Evolutionary conservation across 2,888 invertebrate species (phyloP).

Genomic region (Callyntrura guangdongensis): DNA sequence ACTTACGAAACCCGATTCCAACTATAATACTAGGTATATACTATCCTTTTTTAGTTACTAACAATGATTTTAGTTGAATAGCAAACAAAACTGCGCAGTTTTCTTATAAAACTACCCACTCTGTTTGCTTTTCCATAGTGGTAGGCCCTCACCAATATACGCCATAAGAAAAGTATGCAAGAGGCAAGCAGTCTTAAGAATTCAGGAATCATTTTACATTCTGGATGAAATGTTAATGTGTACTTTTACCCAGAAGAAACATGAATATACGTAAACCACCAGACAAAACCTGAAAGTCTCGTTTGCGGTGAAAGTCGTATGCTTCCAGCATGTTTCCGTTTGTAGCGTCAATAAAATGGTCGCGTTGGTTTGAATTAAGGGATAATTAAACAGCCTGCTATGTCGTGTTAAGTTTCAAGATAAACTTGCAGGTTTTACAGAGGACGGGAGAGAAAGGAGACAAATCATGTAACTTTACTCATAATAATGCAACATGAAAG

Average conservation of each 20-base stretch:
- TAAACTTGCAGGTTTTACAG: not conserved
- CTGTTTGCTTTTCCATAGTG: not conserved
- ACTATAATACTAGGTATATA: too few relatives aligned
- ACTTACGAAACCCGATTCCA: too few relatives aligned
- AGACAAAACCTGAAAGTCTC: not conserved
- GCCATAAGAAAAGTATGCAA: too few relatives aligned
- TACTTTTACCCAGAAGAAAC: too few relatives aligned
- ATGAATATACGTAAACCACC: too few relatives aligned
- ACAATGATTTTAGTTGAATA: too few relatives aligned
- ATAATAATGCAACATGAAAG: not conserved
- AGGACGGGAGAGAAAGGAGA: not conserved
- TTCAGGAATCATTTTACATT: too few relatives aligned
- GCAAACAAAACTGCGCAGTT: too few relatives aligned
- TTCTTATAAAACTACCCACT: not conserved
- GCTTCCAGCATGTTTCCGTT: too few relatives aligned
- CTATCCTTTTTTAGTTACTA: too few relatives aligned
- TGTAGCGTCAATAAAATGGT: not conserved
- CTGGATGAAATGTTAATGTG: too few relatives aligned
- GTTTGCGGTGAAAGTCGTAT: not conserved
- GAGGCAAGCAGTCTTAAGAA: too few relatives aligned
- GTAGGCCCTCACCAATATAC: not conserved
- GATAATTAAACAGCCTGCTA: conserved; percentile 6
- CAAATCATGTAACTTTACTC: not conserved
- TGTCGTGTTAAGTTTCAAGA: not conserved
- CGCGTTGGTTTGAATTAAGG: not conserved